A percentile compares a stretch with the other conserved stretches of the same genome.
Evolutionary conservation across 2,113 vertebrate genomes (phyloP).

Genomic region (Maccullochella peelii): DNA sequence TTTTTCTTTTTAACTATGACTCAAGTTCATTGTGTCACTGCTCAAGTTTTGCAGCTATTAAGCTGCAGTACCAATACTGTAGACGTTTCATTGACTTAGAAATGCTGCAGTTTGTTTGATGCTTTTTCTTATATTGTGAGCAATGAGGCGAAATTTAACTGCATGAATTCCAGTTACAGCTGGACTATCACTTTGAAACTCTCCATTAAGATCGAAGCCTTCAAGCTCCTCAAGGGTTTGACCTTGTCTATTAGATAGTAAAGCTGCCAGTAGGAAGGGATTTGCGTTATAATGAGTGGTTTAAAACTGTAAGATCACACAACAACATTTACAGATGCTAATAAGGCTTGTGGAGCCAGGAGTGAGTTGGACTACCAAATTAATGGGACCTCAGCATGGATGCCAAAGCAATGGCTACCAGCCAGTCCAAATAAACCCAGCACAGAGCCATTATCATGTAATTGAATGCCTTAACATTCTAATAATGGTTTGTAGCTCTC

Average conservation of each 20-base stretch:
- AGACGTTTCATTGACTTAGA: not conserved
- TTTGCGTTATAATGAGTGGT: not conserved
- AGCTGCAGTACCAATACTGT: slow-evolving; percentile 11
- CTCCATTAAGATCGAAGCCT: not conserved
- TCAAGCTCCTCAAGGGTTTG: not conserved
- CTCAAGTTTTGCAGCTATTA: slow-evolving; percentile 21
- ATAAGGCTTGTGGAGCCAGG: not conserved
- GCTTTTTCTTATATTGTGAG: not conserved
- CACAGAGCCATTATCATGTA: not conserved
- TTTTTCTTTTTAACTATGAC: slow-evolving; percentile 35
- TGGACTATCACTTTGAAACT: not conserved
- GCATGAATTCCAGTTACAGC: not conserved
- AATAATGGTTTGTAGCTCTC: not conserved
- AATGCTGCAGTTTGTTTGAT: not conserved
- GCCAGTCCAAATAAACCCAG: slow-evolving; percentile 9
- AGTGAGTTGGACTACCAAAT: not conserved
- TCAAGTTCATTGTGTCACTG: slow-evolving; percentile 38
- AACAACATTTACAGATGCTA: not conserved
- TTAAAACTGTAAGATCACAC: not conserved
- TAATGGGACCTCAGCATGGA: not conserved
- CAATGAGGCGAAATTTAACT: not conserved
- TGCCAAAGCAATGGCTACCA: not conserved
- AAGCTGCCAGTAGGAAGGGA: not conserved
- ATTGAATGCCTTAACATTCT: not conserved
- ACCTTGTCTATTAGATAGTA: not conserved